phyloP scores from a whole-genome alignment of 2,888 invertebrate genomes.

The Drosophila eohydei region DNA sequence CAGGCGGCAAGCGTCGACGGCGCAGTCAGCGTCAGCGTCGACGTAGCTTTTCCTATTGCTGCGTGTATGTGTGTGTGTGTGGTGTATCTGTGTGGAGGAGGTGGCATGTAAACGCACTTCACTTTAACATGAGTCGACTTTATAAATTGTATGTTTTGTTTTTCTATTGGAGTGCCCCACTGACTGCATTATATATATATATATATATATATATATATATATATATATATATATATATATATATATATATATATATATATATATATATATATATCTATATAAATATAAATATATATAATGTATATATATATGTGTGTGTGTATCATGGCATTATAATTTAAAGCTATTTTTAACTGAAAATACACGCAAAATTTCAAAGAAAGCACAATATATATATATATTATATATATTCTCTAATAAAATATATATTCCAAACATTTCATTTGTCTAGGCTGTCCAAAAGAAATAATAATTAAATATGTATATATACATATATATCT shows the following conservation, averaged over 20 bases:
- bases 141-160: constrained; percentile 66
- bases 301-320: constrained; percentile 26
- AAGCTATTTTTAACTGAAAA: constrained; percentile 68
- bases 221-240: constrained; percentile 2
- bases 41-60: constrained; percentile 23
- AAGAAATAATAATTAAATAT: constrained; percentile 20
- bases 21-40: constrained; percentile 37
- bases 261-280: constrained; percentile 9
- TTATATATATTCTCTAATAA: constrained; percentile 32
- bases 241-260: constrained; percentile 7
- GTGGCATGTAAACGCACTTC: constrained; percentile 51
- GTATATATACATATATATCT: neutral
- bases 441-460: constrained; percentile 50
- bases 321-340: constrained; percentile 36
- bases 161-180: constrained; percentile 58
- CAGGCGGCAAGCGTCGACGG: constrained; percentile 40
- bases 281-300: too few relatives aligned
- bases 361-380: constrained; percentile 24
- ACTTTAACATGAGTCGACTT: constrained; percentile 53
- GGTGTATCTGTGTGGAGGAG: neutral
- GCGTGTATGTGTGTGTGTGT: constrained; percentile 10
- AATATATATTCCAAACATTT: constrained; percentile 43
- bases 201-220: constrained; percentile 13
- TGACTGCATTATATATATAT: constrained; percentile 10
- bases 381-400: constrained; percentile 12